Conservation (phyloP, 1,140 invertebrate genomes). For the Drosophila kikkawai region DNA sequence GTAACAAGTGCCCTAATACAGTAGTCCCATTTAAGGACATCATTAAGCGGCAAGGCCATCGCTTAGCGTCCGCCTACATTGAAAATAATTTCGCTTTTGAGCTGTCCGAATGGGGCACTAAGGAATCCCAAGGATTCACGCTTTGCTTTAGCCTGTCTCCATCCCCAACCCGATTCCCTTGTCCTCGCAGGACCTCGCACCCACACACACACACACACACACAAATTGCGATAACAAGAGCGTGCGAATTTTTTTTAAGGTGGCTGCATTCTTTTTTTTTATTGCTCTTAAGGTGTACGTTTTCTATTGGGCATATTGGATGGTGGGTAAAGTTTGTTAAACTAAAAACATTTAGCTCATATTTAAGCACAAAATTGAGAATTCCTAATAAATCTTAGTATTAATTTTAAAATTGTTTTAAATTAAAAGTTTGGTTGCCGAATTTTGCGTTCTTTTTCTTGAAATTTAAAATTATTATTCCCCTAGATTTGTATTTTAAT, state of each 20-base stretch:
- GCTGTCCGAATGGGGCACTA: conserved; percentile 19
- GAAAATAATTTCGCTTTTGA: conserved; percentile 26
- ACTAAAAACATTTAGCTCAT: background rate
- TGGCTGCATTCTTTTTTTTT: conserved; percentile 35
- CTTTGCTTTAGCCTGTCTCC: conserved; percentile 12
- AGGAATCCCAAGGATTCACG: conserved; percentile 36
- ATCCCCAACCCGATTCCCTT: background rate
- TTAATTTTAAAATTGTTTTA: no score
- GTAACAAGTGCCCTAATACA: background rate
- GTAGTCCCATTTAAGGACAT: conserved; percentile 11
- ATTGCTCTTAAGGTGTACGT: conserved; percentile 3
- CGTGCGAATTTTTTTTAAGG: conserved; percentile 49
- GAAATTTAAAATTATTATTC: background rate
- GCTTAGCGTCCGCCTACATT: conserved; percentile 20
- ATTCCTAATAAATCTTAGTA: no score
- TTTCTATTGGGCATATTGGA: background rate
- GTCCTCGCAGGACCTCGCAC: conserved; percentile 2
- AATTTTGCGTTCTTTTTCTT: no score
- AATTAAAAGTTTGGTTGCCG: no score
- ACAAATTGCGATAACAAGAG: conserved; percentile 15
- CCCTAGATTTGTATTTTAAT: background rate
- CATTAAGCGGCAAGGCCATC: conserved; percentile 15
- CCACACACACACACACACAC: conserved; percentile 1
- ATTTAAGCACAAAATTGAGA: no score
- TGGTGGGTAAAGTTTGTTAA: background rate